phyloP scores from a whole-genome alignment of 2,888 invertebrate species.

The Ophion obscuratus region DNA sequence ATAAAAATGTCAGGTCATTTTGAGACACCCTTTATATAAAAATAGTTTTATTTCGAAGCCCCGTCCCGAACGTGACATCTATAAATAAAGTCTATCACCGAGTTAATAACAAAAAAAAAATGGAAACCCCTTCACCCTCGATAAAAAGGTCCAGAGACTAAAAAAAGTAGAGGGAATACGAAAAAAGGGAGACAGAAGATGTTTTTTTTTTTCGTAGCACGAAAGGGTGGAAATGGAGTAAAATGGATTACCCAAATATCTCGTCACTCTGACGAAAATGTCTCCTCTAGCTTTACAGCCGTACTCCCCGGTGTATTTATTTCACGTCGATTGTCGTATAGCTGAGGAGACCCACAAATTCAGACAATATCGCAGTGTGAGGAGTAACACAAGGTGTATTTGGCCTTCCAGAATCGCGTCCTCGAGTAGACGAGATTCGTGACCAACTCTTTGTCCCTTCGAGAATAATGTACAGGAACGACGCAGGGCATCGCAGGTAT shows the following conservation, averaged over 20 bases:
- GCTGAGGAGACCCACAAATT: slow-evolving; percentile 3
- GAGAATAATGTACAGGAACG: slow-evolving; percentile 77
- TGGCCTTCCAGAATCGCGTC: slow-evolving; percentile 52
- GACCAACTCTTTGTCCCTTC: slow-evolving; percentile 67
- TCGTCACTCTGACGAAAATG: slow-evolving; percentile 32
- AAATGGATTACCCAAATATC: slow-evolving; percentile 40
- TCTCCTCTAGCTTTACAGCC: not conserved
- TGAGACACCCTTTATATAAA: too few species aligned
- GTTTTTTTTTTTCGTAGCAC: not conserved
- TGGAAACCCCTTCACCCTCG: not conserved
- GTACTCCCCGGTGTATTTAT: slow-evolving; percentile 21
- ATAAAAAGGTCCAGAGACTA: not conserved
- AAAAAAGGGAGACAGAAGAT: not conserved
- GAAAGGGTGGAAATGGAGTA: slow-evolving; percentile 30
- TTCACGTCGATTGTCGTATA: slow-evolving; percentile 40
- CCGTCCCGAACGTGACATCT: too few species aligned
- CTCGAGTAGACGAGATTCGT: slow-evolving; percentile 54
- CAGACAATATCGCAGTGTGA: slow-evolving; percentile 25
- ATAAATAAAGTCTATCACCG: not conserved
- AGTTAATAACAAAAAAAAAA: slow-evolving; percentile 3
- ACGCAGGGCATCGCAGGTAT: slow-evolving; percentile 74
- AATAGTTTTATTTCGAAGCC: too few species aligned
- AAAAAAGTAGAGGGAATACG: not conserved
- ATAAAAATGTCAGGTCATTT: too few species aligned
- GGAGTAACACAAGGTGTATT: slow-evolving; percentile 46